A percentile compares a stretch with the other conserved stretches of the same genome.
Evolutionary conservation across 1,140 invertebrate species (phyloP).

Genomic region (Bombus difficillimus): DNA sequence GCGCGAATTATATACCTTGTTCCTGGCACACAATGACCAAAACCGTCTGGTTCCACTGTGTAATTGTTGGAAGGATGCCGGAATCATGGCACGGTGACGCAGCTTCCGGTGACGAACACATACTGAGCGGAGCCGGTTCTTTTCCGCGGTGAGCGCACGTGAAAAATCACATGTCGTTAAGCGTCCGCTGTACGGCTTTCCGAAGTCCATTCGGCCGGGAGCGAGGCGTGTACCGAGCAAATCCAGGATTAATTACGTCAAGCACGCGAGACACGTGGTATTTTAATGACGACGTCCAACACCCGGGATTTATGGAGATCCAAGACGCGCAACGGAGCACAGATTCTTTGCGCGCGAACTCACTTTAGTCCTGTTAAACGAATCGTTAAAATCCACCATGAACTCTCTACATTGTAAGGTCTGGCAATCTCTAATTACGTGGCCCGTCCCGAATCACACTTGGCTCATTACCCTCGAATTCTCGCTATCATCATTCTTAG

Average conservation of each 20-base stretch:
- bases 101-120: conserved; percentile 17
- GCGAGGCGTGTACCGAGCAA: background rate
- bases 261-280: conserved; percentile 34
- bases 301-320: conserved; percentile 23
- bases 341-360: conserved; percentile 18
- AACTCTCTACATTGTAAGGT: conserved; percentile 17
- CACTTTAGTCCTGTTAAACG: conserved; percentile 32
- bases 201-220: background rate
- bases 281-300: conserved; percentile 48
- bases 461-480: conserved; percentile 48
- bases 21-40: background rate
- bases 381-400: conserved; percentile 27
- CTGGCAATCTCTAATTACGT: conserved; percentile 57
- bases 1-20: background rate
- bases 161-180: conserved; percentile 35
- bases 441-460: conserved; percentile 27
- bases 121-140: background rate
- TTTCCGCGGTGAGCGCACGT: background rate
- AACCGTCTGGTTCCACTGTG: background rate
- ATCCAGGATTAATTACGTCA: conserved; percentile 35
- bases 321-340: background rate
- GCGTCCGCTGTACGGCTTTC: background rate
- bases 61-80: background rate
- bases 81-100: conserved; percentile 1
- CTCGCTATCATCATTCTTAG: conserved; percentile 23